phyloP scores from a whole-genome alignment of 2,113 vertebrate species.

The Lasiurus borealis region DNA sequence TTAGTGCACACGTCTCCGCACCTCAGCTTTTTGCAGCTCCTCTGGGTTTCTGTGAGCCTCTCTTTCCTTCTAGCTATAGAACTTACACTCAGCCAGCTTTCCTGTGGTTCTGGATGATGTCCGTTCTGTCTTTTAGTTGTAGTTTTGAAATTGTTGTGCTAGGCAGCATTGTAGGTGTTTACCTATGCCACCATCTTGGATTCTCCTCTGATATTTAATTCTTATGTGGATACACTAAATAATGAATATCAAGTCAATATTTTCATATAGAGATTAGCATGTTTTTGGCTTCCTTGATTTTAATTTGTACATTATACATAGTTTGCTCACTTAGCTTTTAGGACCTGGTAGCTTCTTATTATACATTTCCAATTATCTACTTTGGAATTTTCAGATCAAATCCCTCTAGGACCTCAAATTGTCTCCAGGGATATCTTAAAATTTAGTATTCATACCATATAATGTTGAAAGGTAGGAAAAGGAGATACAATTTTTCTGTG shows the following conservation, averaged over 20 bases:
- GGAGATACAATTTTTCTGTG: neutral
- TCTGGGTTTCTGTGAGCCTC: too few species aligned
- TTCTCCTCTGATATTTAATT: neutral
- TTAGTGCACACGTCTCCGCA: too few species aligned
- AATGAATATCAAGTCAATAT: neutral
- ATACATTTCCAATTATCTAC: neutral
- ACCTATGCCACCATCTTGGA: too few species aligned
- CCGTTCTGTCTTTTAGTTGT: too few species aligned
- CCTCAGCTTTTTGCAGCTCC: too few species aligned
- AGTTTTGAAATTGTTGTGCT: too few species aligned
- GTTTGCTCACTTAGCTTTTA: neutral
- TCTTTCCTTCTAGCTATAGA: too few species aligned
- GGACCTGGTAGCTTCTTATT: neutral
- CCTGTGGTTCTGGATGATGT: too few species aligned
- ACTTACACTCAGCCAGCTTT: too few species aligned
- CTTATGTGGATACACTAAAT: neutral
- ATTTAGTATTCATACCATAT: neutral
- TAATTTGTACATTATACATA: neutral
- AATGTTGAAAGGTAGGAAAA: neutral
- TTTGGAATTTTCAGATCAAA: neutral
- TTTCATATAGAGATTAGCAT: neutral
- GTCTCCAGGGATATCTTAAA: neutral
- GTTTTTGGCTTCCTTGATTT: neutral
- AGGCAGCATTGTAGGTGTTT: too few species aligned
- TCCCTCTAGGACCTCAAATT: neutral